Evolutionary conservation across 2,113 vertebrate genomes (phyloP), one percentile per base, ranked within the genome.

Genomic region (Mustelus asterias): DNA sequence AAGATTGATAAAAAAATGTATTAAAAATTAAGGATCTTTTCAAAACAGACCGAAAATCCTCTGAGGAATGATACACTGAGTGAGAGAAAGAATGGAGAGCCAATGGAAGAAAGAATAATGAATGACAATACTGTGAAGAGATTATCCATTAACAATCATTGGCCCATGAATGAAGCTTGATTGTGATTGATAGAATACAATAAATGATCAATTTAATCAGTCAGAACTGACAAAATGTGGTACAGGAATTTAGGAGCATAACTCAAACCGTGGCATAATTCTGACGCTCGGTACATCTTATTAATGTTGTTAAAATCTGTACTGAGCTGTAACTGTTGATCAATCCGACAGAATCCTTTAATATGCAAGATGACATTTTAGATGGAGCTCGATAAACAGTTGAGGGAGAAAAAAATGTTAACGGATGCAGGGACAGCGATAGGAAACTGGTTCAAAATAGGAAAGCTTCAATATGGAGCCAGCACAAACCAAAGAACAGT

Each of bases 1-100:
- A 72, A 72, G 26, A 95, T 95, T 54, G 24, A 76, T 95, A 72
- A 83, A 41, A 54, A 33, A 29, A 16, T 24, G 24, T 95, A 72
- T 95, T 76, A 54, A 95, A 72, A 95, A 95, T 95, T 95, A 76
- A 95, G 69, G 24, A 54, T 95, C 67, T 29, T 72, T 95, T 95
- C 67, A 72, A 95, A 95, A 54, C 4, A 72, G 44, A 54, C 37
- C 14, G 67, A 44, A 54, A 48, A 33, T 7, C 26, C 24, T 95
- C 69, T 72, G 67, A 72, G 69, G 69, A 72, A 72, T 72, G 16
- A 48, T 48, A 72, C 20, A 26, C 41, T 41, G 18, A 41, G 94
- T 48, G 67, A 70, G 13, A 18, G 14, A 54, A 94, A 94, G 22
- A 54, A 67, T 10, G 33, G 29, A 33, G 69, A 72, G 48, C 10